phyloP scores from a whole-genome alignment of 2,113 vertebrate genomes.

The Procavia capensis region DNA sequence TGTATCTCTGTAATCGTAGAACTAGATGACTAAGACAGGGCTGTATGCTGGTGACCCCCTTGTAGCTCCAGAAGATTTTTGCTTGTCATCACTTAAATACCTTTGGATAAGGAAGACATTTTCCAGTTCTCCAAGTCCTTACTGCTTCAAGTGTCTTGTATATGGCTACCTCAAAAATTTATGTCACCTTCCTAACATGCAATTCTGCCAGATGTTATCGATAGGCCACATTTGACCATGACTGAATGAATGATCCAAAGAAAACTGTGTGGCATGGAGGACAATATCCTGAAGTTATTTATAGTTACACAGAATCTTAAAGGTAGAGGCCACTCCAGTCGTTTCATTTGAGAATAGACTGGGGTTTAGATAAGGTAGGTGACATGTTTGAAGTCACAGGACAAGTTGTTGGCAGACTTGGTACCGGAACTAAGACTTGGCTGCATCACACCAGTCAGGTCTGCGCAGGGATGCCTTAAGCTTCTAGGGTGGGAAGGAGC shows the following conservation, averaged over 20 bases:
- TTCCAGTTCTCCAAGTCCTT: background rate
- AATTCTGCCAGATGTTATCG: background rate
- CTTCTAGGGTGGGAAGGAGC: background rate
- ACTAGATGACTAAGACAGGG: too few relatives aligned
- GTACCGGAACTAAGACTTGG: background rate
- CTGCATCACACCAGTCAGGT: too few relatives aligned
- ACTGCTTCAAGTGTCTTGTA: background rate
- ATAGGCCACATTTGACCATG: background rate
- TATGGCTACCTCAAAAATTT: background rate
- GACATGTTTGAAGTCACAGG: background rate
- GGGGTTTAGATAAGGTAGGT: background rate
- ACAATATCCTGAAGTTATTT: background rate
- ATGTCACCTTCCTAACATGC: background rate
- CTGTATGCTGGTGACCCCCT: background rate
- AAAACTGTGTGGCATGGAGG: background rate
- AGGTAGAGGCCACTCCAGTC: background rate
- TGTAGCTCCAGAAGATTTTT: background rate
- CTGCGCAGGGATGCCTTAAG: background rate
- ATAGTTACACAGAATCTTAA: background rate
- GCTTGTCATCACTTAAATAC: background rate
- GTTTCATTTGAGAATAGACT: background rate
- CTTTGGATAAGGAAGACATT: background rate
- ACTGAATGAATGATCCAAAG: background rate
- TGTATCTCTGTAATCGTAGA: too few relatives aligned
- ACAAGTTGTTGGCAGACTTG: background rate